Evolutionary conservation across 1,140 invertebrate genomes (phyloP).

Genomic region (Probaryconus sp.): DNA sequence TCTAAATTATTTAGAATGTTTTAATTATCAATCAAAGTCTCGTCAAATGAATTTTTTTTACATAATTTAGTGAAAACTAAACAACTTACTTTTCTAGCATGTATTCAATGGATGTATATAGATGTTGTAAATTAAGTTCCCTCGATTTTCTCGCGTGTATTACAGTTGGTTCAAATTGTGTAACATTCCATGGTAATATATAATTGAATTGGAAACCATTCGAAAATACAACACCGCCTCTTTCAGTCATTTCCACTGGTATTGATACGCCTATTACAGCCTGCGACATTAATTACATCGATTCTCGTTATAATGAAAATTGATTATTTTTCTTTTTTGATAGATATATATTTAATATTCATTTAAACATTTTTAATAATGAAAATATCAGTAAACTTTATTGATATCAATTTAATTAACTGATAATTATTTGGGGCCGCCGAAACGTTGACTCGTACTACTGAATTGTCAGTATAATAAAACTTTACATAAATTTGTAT

Average conservation of each 20-base stretch:
- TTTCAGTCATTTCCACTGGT: conserved; percentile 69
- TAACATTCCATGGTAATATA: conserved; percentile 71
- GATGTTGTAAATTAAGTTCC: conserved; percentile 69
- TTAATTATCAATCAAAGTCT: no score
- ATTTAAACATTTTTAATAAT: no score
- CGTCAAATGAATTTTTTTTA: no score
- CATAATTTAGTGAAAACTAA: conserved; percentile 23
- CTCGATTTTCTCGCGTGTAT: conserved; percentile 64
- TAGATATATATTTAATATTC: not conserved
- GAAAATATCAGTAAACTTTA: no score
- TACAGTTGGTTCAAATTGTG: conserved; percentile 70
- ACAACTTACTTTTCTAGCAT: conserved; percentile 70
- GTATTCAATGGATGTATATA: conserved; percentile 70
- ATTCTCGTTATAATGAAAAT: no score
- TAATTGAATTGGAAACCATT: conserved; percentile 75
- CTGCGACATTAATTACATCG: conserved; percentile 61
- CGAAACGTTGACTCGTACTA: no score
- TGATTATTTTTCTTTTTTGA: no score
- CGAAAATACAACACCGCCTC: conserved; percentile 67
- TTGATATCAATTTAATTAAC: no score
- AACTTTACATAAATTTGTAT: no score
- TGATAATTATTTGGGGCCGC: no score
- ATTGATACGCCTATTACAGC: conserved; percentile 70
- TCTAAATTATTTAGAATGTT: no score
- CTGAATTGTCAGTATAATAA: no score